Percentiles rank a stretch among this genome's conserved stretches.
Evolutionary conservation across 2,888 invertebrate genomes (phyloP).

Genomic region (Caenorhabditis sp.): DNA sequence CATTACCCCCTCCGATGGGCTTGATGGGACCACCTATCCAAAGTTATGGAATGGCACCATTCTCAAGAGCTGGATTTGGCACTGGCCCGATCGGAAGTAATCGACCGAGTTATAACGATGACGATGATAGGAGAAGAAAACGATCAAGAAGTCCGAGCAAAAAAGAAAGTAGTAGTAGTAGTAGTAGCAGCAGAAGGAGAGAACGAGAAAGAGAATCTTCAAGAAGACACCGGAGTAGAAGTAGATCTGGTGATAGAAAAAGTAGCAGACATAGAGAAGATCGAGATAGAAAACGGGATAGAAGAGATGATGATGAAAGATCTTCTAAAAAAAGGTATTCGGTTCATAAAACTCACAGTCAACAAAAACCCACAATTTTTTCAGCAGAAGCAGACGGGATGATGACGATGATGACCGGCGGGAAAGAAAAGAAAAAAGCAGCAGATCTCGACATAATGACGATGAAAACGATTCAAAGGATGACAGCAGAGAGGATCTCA

Average conservation of each 20-base stretch:
- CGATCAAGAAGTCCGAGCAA: conserved; percentile 27
- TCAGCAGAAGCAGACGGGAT: conserved; percentile 14
- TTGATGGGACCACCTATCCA: conserved; percentile 20
- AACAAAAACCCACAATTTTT: no score
- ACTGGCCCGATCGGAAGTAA: background rate
- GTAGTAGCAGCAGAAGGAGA: conserved; percentile 10
- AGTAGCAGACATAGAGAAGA: conserved; percentile 33
- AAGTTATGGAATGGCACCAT: conserved; percentile 9
- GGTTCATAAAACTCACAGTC: background rate
- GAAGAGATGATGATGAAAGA: conserved; percentile 31
- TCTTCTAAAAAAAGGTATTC: conserved; percentile 12
- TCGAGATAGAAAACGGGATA: conserved; percentile 30
- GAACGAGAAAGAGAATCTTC: conserved; percentile 18
- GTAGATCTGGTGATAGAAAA: conserved; percentile 26
- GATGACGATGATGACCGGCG: conserved; percentile 30
- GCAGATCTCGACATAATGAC: background rate
- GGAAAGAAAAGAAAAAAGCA: conserved; percentile 15
- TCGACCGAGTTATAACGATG: conserved; percentile 18
- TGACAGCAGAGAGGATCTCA: background rate
- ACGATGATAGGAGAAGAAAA: conserved; percentile 24
- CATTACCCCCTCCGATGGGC: conserved; percentile 29
- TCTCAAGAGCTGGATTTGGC: conserved; percentile 23
- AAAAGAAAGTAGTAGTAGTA: conserved; percentile 17
- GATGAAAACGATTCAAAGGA: background rate
- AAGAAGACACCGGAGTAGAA: conserved; percentile 32